Evolutionary conservation across 1,140 invertebrate species (phyloP).

Genomic region (Panulirus ornatus): DNA sequence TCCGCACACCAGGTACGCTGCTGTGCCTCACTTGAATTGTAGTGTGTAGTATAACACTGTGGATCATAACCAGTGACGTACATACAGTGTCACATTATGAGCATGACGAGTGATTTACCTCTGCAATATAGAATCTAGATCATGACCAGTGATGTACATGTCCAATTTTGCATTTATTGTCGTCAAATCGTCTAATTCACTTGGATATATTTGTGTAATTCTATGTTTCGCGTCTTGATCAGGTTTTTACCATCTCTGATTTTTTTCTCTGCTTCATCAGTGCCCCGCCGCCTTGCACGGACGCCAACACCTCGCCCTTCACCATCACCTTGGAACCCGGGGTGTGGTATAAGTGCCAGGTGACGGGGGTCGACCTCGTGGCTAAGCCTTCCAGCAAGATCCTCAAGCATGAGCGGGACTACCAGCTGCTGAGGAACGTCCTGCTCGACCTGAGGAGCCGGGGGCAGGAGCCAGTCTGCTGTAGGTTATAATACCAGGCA

Average conservation of each 20-base stretch:
- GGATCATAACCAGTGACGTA: too few species aligned
- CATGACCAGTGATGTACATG: too few species aligned
- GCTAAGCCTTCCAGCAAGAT: constrained; percentile 60
- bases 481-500: not conserved
- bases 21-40: too few species aligned
- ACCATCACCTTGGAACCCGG: not conserved
- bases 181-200: too few species aligned
- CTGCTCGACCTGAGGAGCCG: constrained; percentile 28
- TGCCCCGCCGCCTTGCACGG: not conserved
- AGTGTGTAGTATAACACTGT: too few species aligned
- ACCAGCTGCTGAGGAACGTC: constrained; percentile 23
- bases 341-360: constrained; percentile 52
- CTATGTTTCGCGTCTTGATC: too few species aligned
- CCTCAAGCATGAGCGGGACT: constrained; percentile 45
- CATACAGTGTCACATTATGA: too few species aligned
- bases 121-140: too few species aligned
- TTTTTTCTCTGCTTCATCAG: constrained; percentile 8
- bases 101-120: too few species aligned
- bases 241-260: too few species aligned
- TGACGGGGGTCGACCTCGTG: constrained; percentile 55
- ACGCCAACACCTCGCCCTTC: constrained; percentile 38
- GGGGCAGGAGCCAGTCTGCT: constrained; percentile 26
- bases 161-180: too few species aligned
- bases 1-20: constrained; percentile 35
- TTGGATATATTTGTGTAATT: too few species aligned